phyloP scores from a whole-genome alignment of 1,140 invertebrate genomes.

The Oryctes rhinoceros region DNA sequence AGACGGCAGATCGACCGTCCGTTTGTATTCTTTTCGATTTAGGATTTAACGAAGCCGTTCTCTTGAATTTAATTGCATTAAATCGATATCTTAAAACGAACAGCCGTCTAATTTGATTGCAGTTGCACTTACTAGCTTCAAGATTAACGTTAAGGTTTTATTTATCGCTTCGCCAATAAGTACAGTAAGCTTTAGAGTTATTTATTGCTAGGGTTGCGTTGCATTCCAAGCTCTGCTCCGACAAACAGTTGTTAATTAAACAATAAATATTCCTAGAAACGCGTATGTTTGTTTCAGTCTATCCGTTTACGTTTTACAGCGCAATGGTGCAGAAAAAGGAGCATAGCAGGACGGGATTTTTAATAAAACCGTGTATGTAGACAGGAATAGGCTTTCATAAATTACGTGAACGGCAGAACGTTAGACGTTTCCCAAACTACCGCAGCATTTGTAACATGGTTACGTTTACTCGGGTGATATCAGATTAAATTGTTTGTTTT shows the following conservation, averaged over 20 bases:
- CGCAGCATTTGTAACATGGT: too few species aligned
- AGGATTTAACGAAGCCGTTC: too few species aligned
- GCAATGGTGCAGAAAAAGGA: background rate
- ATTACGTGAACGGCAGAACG: background rate
- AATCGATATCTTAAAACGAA: slow-evolving; percentile 7
- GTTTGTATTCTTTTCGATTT: too few species aligned
- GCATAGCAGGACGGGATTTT: background rate
- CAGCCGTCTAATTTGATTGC: background rate
- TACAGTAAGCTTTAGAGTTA: background rate
- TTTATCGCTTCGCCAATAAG: slow-evolving; percentile 9
- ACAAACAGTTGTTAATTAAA: slow-evolving; percentile 22
- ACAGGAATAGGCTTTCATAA: background rate
- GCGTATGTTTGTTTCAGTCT: background rate
- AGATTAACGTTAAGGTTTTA: background rate
- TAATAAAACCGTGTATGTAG: background rate
- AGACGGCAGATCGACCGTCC: too few species aligned
- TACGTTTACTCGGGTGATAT: too few species aligned
- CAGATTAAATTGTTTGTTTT: too few species aligned
- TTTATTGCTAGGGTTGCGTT: slow-evolving; percentile 1
- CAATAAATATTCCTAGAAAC: slow-evolving; percentile 1
- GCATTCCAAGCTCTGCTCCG: background rate
- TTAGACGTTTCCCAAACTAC: too few species aligned
- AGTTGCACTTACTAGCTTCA: background rate
- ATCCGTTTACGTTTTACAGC: background rate
- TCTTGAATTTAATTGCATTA: background rate